phyloP scores from a whole-genome alignment of 2,888 invertebrate species.

The Nomada hirtipes region DNA sequence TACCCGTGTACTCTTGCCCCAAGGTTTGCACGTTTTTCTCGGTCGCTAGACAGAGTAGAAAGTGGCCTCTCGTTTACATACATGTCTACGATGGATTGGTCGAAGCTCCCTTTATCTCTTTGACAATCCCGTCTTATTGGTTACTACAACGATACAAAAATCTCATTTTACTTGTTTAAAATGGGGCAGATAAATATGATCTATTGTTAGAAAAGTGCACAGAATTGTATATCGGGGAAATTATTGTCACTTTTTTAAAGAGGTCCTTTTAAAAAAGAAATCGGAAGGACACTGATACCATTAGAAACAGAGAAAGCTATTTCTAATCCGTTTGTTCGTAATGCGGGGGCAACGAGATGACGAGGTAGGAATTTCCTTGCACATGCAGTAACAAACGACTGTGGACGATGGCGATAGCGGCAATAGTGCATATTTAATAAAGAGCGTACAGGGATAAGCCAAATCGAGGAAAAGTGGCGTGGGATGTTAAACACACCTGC shows the following conservation, averaged over 20 bases:
- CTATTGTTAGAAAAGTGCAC: too few relatives aligned
- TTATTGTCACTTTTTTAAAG: too few relatives aligned
- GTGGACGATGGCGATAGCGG: constrained; percentile 21
- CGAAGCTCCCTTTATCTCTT: not conserved
- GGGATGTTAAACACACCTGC: constrained; percentile 65
- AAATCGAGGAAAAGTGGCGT: constrained; percentile 46
- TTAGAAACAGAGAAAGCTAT: not conserved
- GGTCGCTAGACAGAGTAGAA: constrained; percentile 23
- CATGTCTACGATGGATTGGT: constrained; percentile 30
- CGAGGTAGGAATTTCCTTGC: not conserved
- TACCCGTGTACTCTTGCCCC: constrained; percentile 29
- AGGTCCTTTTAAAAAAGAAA: not conserved
- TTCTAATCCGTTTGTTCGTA: constrained; percentile 23
- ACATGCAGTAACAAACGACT: not conserved
- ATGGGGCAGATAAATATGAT: too few relatives aligned
- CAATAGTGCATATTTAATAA: constrained; percentile 58
- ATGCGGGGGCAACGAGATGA: constrained; percentile 5
- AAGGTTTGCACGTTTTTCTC: constrained; percentile 31
- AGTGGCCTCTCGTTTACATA: constrained; percentile 50
- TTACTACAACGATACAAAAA: not conserved
- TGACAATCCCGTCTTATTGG: constrained; percentile 18
- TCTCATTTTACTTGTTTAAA: not conserved
- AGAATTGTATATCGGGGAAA: too few relatives aligned
- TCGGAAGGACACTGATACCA: not conserved
- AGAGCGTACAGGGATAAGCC: constrained; percentile 21